Evolutionary conservation across 2,797 vertebrate genomes (phyloP), one percentile per base, ranked within the genome.

Genomic region (Pangasius djambal): DNA sequence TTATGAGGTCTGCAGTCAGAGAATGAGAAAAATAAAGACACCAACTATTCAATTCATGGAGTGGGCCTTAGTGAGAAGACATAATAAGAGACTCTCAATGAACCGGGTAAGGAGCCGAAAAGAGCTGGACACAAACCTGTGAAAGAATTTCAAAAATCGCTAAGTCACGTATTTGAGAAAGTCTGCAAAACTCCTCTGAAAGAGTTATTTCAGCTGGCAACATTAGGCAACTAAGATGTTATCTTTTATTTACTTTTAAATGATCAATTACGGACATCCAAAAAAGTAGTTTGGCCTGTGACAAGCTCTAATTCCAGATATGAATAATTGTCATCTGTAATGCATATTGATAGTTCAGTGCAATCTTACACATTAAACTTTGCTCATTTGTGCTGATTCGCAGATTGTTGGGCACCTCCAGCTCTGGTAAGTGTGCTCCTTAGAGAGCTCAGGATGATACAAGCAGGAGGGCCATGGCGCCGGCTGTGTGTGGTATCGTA

Each of bases 401-500:
- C 79, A 85, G 81, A 69, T 89, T 90, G 67, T 61, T 31, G 87
- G 61, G 83, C 72, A 67, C 52, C 85, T 86, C 18, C 6, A 61
- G 25, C 52, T 22, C 70, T 85, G 67, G 78, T 83, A 86, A 86
- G 74, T 81, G 72, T 52, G n/a, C 61, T 83, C 78, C 15, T 69
- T 55, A 82, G 81, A 67, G 69, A 85, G 63, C 40, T 70, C n/a
- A 78, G 82, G 75, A 84, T 86, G 85, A 87, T 70, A 74, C 67
- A 69, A 75, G 74, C 31, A 70, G 87, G n/a, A 84, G 75, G 88
- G 72, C 83, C 22, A 48, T 4, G 89, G 94, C 93, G 93, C 95
- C 91, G 91, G 95, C 96, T 96, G 96, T 93, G 94, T 22, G 95
- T 94, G 93, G 96, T 96, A 97, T 97, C 92, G 95, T 96, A 97